Evolutionary conservation across 2,797 vertebrate genomes (phyloP), one percentile per base, ranked within the genome.

Genomic region (Etheostoma perlongum): DNA sequence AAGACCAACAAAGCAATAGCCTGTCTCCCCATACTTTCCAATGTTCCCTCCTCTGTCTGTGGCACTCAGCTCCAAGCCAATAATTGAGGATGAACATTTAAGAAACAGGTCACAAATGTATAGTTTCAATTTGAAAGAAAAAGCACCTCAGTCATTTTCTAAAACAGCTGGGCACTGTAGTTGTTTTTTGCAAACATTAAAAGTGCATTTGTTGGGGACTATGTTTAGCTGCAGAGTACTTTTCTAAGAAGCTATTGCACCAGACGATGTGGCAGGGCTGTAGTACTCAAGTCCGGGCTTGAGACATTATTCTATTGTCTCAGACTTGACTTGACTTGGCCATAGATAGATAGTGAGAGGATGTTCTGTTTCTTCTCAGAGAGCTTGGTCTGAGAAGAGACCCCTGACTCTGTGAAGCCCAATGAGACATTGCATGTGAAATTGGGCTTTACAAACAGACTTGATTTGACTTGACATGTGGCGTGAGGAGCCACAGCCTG

Each of bases 401-500:
- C 58, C 48, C 49, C 59, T 53, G 74, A 80, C 52, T 78, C 59
- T 13, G 30, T 55, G 49, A 61, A 49, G 51, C 60, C 76, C 62
- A 47, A 53, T 49, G 65, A 78, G 74, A 76, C 16, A 61, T 60
- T 14, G 19, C 55, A 47, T 58, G 71, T 72, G 60, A 76, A 69
- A 27, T 46, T 62, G 52, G 62, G 48, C 67, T 52, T 63, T 60
- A 63, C 74, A 84, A 86, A 88, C 59, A 77, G 68, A 83, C 72
- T 54, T 78, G 75, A 72, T 67, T 68, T 49, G 73, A 78, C 77
- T 55, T 82, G 90, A 81, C 75, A 54, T 54, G 60, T 64, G 71
- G 82, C 18, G 52, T 73, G 72, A 81, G 79, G 72, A 85, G 78
- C 70, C 46, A 15, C 62, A 58, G 72, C 63, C 83, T 76, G 74